phyloP scores from a whole-genome alignment of 2,113 vertebrate species.

The Bubalus kerabau region DNA sequence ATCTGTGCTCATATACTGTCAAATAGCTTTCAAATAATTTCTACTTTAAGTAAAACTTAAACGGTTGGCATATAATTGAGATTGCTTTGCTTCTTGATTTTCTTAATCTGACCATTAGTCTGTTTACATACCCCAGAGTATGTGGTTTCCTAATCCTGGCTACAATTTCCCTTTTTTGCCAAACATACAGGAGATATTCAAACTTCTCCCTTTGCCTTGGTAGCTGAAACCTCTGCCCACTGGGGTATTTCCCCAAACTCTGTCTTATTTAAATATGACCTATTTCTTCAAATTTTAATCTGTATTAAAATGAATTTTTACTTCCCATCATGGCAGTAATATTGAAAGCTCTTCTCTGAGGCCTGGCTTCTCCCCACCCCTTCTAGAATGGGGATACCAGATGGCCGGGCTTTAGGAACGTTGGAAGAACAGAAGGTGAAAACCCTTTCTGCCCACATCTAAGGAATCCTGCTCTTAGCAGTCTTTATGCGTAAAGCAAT shows the following conservation, averaged over 20 bases:
- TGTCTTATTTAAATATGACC: neutral
- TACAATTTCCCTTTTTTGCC: neutral
- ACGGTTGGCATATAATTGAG: slow-evolving; percentile 55
- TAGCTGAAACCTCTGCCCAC: neutral
- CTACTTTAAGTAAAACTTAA: slow-evolving; percentile 76
- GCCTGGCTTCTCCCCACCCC: neutral
- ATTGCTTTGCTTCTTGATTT: slow-evolving; percentile 61
- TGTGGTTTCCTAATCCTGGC: neutral
- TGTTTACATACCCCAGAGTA: neutral
- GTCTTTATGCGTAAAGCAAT: neutral
- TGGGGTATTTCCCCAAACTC: neutral
- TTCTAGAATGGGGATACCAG: neutral
- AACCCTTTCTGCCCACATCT: neutral
- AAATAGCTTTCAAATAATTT: slow-evolving; percentile 67
- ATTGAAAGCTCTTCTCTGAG: neutral
- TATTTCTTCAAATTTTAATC: neutral
- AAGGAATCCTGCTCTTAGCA: neutral
- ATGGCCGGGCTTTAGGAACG: rapidly evolving
- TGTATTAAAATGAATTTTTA: neutral
- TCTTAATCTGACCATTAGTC: slow-evolving; percentile 24
- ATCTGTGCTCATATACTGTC: slow-evolving; percentile 61
- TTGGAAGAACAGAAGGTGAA: rapidly evolving
- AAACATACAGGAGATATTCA: neutral
- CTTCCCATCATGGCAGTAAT: neutral
- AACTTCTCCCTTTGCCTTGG: neutral